A percentile compares a stretch with the other conserved stretches of the same genome.
Evolutionary conservation across 1,140 invertebrate genomes (phyloP).

Genomic region (Papilio helenus): DNA sequence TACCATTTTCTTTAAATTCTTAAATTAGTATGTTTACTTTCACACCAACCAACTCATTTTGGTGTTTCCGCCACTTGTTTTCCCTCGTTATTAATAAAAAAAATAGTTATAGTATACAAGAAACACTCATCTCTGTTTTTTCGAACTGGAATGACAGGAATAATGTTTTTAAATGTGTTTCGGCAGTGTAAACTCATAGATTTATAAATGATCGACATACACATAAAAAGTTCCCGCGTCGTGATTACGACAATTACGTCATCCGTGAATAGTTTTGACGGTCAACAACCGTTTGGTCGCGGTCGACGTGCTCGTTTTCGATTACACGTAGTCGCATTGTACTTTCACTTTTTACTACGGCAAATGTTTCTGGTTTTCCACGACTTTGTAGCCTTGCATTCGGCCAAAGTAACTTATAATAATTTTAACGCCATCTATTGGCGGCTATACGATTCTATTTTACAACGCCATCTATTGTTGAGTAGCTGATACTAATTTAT

Average conservation of each 20-base stretch:
- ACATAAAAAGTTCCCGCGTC: slow-evolving; percentile 46
- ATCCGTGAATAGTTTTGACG: slow-evolving; percentile 64
- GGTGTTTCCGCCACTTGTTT: too few species aligned
- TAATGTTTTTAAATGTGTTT: not conserved
- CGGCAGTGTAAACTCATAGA: not conserved
- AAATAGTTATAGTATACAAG: not conserved
- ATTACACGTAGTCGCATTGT: slow-evolving; percentile 47
- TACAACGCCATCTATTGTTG: slow-evolving; percentile 50
- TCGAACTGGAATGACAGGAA: not conserved
- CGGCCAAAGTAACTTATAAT: not conserved
- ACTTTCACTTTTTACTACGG: slow-evolving; percentile 65
- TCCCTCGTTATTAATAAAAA: too few species aligned
- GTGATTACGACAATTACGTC: slow-evolving; percentile 61
- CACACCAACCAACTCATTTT: too few species aligned
- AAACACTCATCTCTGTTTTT: not conserved
- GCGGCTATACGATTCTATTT: not conserved
- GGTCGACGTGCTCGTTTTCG: slow-evolving; percentile 61
- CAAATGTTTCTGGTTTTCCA: slow-evolving; percentile 20
- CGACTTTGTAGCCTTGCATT: not conserved
- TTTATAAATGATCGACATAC: not conserved
- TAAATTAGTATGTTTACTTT: too few species aligned
- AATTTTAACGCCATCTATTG: slow-evolving; percentile 48
- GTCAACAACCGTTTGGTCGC: slow-evolving; percentile 71
- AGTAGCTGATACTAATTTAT: slow-evolving; percentile 41
- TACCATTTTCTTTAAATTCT: too few species aligned